A percentile compares a stretch with the other conserved stretches of the same genome.
These are phyloP conservation scores for Nasonovia ribisnigri DNA, from an alignment of 2,888 invertebrate genomes.

Conservation along the genomic window DNA sequence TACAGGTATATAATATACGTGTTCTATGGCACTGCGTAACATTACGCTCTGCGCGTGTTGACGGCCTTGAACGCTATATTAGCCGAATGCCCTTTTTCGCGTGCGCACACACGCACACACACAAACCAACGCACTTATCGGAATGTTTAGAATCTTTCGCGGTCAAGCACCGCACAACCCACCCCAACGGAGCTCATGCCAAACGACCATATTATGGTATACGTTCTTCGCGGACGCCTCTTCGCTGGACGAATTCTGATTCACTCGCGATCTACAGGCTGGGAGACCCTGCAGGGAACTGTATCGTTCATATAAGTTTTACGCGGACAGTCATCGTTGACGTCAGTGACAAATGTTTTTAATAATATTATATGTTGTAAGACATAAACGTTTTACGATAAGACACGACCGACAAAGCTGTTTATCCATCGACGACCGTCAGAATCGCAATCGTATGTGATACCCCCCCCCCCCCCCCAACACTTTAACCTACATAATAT, in stretches of 20 bases:
- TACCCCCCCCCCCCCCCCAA: no score
- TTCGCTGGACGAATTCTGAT: no score
- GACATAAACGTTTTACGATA: neutral
- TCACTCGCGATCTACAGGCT: neutral
- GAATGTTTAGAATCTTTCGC: neutral
- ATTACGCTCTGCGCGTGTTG: slow-evolving; percentile 3
- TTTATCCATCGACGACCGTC: neutral
- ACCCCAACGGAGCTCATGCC: neutral
- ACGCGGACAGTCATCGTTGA: no score
- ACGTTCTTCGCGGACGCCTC: no score
- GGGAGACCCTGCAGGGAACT: neutral
- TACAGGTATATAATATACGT: neutral
- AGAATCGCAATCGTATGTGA: neutral
- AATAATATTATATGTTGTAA: neutral
- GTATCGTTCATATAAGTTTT: no score
- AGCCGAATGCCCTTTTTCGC: slow-evolving; percentile 49
- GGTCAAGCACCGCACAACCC: neutral
- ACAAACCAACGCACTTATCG: neutral
- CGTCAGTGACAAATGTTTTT: no score
- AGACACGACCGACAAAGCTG: neutral
- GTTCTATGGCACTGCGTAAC: neutral
- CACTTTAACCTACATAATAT: no score
- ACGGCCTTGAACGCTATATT: slow-evolving; percentile 51
- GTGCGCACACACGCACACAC: neutral
- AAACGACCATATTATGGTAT: neutral